Conservation (phyloP, 2,797 vertebrate species). For the Galaxias olidus region DNA sequence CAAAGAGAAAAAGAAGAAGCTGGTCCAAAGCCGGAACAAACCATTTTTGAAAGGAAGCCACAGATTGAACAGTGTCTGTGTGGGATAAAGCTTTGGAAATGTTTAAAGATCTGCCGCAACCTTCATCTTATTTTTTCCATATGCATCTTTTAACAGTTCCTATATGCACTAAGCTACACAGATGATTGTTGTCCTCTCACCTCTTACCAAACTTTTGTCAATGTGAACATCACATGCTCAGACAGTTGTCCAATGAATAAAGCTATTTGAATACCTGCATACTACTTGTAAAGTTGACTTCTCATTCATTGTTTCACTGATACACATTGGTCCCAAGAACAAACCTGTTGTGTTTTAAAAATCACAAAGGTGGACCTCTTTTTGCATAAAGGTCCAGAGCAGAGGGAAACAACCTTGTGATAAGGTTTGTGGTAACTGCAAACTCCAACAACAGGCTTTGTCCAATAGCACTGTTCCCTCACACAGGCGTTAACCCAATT, state of each 20-base stretch:
- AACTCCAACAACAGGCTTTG: constrained; percentile 1
- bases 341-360: constrained; percentile 1
- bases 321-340: background rate
- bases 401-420: background rate
- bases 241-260: too few relatives aligned
- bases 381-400: background rate
- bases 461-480: constrained; percentile 16
- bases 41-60: too few relatives aligned
- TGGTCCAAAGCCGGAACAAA: background rate
- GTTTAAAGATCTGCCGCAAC: too few relatives aligned
- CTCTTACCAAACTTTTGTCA: too few relatives aligned
- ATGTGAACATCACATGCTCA: too few relatives aligned
- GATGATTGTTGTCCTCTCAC: too few relatives aligned
- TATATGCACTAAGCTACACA: too few relatives aligned
- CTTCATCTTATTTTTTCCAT: too few relatives aligned
- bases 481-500: constrained; percentile 20
- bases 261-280: background rate
- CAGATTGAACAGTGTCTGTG: too few relatives aligned
- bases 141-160: too few relatives aligned
- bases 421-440: background rate
- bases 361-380: background rate
- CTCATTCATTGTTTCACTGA: background rate
- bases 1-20: background rate
- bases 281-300: background rate
- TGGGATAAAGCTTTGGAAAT: too few relatives aligned